Base-by-base conservation (phyloP, 35 echinoderm and acorn worm species). In the Anneissia japonica region DNA sequence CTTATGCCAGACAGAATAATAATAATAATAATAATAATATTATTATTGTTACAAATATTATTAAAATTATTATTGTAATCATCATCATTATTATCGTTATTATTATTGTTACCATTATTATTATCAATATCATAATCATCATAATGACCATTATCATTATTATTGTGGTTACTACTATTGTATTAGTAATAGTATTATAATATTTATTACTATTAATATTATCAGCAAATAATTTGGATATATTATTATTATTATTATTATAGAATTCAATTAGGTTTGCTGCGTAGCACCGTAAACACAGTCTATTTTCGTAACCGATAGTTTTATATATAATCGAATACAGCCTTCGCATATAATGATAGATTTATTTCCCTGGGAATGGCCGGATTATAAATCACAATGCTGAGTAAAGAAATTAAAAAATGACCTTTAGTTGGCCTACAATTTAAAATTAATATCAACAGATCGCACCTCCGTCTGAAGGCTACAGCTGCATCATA, bases 211-310 rank as follows among this genome's bases (percentile, higher is more conserved):
- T 64, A 64, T 64, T 28, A 64, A 14, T 64, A 64, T 64, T 64
- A 64, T 64, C 28, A 64, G 13, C 28, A 64, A 64, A 14, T 14
- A 14, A 13, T 14, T 14, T 64, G 28, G 28, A 13, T 14, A 64
- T 64, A 64, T 64, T 64, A 64, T 64, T 64, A 64, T 64, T 64
- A 64, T 64, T 28, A 64, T 64, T 64, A 64, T 64, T 64, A 64
- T 64, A 14, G 28, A 14, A 64, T 64, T 64, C 13, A 14, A 14
- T 14, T 64, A 14, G 28, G 13, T 64, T 14, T 64, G 13, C 13
- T 64, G 13, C 13, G 13, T 64, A 64, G 13, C 28, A 64, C 28
- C 28, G 28, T 64, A 14, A 64, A 14, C 51, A 64, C 28, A 14
- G 28, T 64, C 28, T 14, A 14, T 64, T 64, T 14, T 64, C 28